Evolutionary conservation across 2,888 invertebrate species (phyloP), one percentile per base, ranked within the genome.

Genomic region (Macrophya annulata): DNA sequence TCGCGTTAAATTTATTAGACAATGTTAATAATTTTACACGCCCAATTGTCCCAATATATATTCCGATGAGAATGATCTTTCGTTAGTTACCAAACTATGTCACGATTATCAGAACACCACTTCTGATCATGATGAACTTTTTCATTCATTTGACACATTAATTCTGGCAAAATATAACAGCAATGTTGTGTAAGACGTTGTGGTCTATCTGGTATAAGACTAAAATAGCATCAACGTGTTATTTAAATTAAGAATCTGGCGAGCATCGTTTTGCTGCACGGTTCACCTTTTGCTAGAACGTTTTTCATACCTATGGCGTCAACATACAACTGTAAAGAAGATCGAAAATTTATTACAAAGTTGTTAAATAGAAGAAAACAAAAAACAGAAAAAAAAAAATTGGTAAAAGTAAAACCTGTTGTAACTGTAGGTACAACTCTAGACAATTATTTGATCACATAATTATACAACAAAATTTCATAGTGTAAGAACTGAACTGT

Each of bases 301-400:
- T 71, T 71, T 40, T 40, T 71, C 71, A 71, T 71, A 40, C 71
- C 71, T 40, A 71, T 71, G 40, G 71, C 71, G 71, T 71, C 71
- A 71, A 71, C n/a, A 71, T 40, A 6, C 25, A 40, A 71, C 71
- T 40, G n/a, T 71, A n/a, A 40, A 71, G 10, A 62, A 21, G 62
- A 62, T 62, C 25, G 37, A 17, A 37, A 40, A 71, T 40, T 40
- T 62, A 40, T 71, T 71, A 40, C 40, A 40, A 37, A 21, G 40
- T 71, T 37, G 40, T 37, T 71, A 31, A 37, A 40, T 17, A 17
- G 40, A 71, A 2, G 40, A 40, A 17, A 71, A 74, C 10, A 21
- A 45, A 21, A 45, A 17, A 25, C 3, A 40, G 37, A n/a, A 43
- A 21, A n/a, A 72, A 12, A 72, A 17, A 40, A 31, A 3, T 31